Evolutionary conservation across 2,113 vertebrate genomes (phyloP).

Genomic region (Solea solea): DNA sequence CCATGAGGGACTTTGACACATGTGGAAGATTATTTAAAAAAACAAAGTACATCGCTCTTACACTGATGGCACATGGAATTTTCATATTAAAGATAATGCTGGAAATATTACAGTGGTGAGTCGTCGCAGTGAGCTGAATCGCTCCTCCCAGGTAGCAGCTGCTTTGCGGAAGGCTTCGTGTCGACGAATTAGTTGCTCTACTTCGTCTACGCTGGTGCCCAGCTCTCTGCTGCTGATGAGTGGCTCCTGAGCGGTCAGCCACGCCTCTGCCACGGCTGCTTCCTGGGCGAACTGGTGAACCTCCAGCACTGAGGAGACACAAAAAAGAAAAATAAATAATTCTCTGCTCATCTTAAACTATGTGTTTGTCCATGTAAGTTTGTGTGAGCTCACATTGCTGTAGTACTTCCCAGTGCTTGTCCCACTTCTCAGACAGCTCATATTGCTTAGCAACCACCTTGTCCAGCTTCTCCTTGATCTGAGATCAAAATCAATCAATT

Average conservation of each 20-base stretch:
- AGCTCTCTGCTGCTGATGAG: constrained; percentile 90
- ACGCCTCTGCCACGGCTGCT: constrained; percentile 92
- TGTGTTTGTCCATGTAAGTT: not conserved
- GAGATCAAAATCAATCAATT: constrained; percentile 31
- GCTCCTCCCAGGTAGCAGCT: constrained; percentile 92
- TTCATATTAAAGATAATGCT: not conserved
- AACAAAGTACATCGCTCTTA: no score
- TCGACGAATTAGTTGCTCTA: constrained; percentile 94
- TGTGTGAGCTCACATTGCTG: constrained; percentile 87
- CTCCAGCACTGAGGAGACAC: constrained; percentile 85
- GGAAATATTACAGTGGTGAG: constrained; percentile 86
- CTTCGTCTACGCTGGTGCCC: constrained; percentile 92
- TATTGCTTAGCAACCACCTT: constrained; percentile 88
- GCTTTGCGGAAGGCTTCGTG: constrained; percentile 95
- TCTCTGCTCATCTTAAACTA: not conserved
- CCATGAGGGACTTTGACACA: no score
- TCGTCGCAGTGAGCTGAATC: constrained; percentile 91
- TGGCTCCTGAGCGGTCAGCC: constrained; percentile 93
- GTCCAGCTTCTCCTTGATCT: constrained; percentile 93
- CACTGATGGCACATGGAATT: not conserved
- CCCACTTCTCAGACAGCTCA: constrained; percentile 92
- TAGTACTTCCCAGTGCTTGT: constrained; percentile 92
- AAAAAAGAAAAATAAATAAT: not conserved
- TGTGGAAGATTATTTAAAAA: not conserved
- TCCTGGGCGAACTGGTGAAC: constrained; percentile 97